Evolutionary conservation across 2,113 vertebrate species (phyloP).

Genomic region (Sinocyclocheilus maitianheensis): DNA sequence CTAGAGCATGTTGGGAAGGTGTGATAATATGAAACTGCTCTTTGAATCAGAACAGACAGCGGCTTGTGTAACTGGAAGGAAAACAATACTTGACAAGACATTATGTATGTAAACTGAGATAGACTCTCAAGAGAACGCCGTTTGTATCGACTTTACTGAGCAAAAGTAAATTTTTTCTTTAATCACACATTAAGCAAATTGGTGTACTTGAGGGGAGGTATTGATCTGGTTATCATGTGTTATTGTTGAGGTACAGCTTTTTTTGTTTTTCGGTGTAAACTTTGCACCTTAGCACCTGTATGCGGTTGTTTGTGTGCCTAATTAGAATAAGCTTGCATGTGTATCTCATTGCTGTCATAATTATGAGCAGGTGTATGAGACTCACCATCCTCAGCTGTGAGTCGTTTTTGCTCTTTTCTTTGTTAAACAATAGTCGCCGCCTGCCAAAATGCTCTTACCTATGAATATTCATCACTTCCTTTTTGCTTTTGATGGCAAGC

Average conservation of each 20-base stretch:
- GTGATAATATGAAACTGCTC: conserved; percentile 29
- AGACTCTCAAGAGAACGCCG: not conserved
- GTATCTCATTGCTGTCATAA: conserved; percentile 54
- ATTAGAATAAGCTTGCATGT: conserved; percentile 48
- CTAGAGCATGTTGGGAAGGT: conserved; percentile 29
- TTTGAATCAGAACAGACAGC: conserved; percentile 39
- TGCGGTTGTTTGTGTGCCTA: conserved; percentile 21
- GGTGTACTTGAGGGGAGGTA: conserved; percentile 18
- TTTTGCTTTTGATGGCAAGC: conserved; percentile 76
- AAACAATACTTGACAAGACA: conserved; percentile 38
- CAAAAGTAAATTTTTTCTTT: conserved; percentile 14
- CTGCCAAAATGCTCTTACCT: conserved; percentile 74
- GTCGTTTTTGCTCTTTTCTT: conserved; percentile 50
- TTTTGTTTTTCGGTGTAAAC: not conserved
- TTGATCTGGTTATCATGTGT: conserved; percentile 8
- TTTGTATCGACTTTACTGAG: not conserved
- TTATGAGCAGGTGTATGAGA: conserved; percentile 56
- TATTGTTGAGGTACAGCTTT: conserved; percentile 15
- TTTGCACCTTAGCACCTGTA: not conserved
- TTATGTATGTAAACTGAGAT: not conserved
- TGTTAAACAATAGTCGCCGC: conserved; percentile 73
- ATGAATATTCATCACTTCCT: conserved; percentile 79
- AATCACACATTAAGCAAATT: conserved; percentile 32
- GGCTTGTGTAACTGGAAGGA: conserved; percentile 25
- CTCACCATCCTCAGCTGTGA: conserved; percentile 57